Conservation (phyloP, 2,888 invertebrate genomes). For the Lycaena phlaeas region DNA sequence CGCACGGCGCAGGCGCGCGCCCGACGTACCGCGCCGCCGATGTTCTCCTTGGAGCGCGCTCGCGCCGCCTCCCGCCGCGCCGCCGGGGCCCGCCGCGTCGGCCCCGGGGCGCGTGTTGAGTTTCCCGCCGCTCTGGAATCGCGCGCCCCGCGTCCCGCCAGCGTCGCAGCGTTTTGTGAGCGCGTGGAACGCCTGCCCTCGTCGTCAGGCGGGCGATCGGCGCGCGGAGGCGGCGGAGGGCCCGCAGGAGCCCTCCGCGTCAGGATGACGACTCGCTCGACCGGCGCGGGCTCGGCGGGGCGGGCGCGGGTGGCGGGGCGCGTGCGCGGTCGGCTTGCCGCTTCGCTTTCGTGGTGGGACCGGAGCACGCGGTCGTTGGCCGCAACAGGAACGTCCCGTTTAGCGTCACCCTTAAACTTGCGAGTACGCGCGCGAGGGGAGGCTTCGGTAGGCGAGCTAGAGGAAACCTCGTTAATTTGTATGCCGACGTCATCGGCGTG, state of each 20-base stretch:
- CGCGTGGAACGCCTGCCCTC: constrained; percentile 20
- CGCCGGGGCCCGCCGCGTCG: constrained; percentile 51
- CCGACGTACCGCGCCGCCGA: constrained; percentile 43
- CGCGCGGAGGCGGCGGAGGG: constrained; percentile 22
- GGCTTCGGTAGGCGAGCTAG: constrained; percentile 70
- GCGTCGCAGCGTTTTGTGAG: constrained; percentile 16
- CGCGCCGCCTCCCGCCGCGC: constrained; percentile 38
- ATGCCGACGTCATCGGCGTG: constrained; percentile 54
- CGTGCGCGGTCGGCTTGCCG: constrained; percentile 36
- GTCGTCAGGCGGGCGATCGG: constrained; percentile 20
- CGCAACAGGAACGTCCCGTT: constrained; percentile 27
- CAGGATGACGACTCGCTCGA: constrained; percentile 50
- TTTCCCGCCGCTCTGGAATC: constrained; percentile 41
- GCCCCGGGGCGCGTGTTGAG: constrained; percentile 55
- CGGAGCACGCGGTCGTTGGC: constrained; percentile 54
- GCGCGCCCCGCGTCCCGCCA: constrained; percentile 19
- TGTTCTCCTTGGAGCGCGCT: constrained; percentile 62
- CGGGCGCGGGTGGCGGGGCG: constrained; percentile 21
- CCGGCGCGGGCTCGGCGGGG: constrained; percentile 21
- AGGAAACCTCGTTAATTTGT: constrained; percentile 79
- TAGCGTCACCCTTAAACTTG: constrained; percentile 29
- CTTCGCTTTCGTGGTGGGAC: constrained; percentile 49
- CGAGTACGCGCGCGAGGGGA: constrained; percentile 42
- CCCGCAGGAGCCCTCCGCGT: constrained; percentile 35
- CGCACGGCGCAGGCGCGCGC: constrained; percentile 39